These are phyloP conservation scores for Nephrotoma appendiculata DNA, from an alignment of 2,888 invertebrate species.

Conservation along the genomic window DNA sequence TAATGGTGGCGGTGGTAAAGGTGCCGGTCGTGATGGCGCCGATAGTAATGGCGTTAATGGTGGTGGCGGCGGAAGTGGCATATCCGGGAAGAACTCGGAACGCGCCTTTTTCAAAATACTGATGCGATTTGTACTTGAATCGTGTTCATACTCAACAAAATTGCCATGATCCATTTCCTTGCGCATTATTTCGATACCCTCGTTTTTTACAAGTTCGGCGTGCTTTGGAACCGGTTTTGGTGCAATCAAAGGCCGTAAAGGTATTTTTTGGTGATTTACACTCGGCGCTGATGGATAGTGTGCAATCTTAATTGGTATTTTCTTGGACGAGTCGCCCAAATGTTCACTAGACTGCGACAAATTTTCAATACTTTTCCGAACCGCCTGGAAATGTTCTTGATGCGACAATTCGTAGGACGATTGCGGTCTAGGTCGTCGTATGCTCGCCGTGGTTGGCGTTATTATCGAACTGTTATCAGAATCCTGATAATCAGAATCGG, in stretches of 20 bases:
- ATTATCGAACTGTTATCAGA: not conserved
- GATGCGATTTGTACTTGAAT: conserved; percentile 28
- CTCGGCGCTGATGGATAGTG: conserved; percentile 12
- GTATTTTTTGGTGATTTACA: not conserved
- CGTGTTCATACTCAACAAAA: conserved; percentile 30
- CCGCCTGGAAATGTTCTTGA: not conserved
- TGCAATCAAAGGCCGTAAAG: conserved; percentile 18
- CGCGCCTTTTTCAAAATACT: conserved; percentile 18
- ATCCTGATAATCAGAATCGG: not conserved
- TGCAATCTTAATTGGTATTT: conserved; percentile 8
- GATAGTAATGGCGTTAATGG: not conserved
- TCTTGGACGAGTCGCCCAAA: not conserved
- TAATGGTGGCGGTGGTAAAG: conserved; percentile 6
- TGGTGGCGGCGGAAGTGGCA: conserved; percentile 13
- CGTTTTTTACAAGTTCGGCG: conserved; percentile 27
- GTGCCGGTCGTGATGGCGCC: not conserved
- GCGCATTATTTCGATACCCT: conserved; percentile 28
- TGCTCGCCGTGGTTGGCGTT: not conserved
- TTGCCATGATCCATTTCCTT: conserved; percentile 30
- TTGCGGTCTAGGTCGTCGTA: not conserved
- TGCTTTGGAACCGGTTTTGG: conserved; percentile 27
- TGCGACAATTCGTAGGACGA: not conserved
- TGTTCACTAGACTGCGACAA: conserved; percentile 6
- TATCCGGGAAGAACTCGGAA: conserved; percentile 12
- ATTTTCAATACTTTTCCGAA: conserved; percentile 7